phyloP scores from a whole-genome alignment of 2,888 invertebrate species.

The Andrena marginata region DNA sequence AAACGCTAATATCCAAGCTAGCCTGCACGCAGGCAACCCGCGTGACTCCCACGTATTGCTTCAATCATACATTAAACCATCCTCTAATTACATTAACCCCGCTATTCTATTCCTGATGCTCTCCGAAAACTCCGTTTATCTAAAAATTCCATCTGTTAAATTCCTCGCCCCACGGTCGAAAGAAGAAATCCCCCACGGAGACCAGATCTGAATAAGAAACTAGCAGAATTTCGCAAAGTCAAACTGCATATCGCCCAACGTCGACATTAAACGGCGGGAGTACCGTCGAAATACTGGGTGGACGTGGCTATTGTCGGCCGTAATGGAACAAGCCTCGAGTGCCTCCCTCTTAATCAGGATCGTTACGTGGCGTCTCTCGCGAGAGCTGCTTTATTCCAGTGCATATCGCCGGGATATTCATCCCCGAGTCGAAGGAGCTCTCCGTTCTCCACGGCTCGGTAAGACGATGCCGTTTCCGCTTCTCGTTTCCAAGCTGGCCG shows the following conservation, averaged over 20 bases:
- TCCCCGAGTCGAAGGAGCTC: constrained; percentile 31
- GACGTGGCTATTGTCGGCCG: not conserved
- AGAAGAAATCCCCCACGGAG: not conserved
- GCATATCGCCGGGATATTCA: constrained; percentile 50
- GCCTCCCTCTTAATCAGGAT: constrained; percentile 62
- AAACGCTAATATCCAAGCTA: no score
- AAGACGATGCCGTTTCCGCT: constrained; percentile 77
- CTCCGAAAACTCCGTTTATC: not conserved
- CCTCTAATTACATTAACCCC: not conserved
- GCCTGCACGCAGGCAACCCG: constrained; percentile 16
- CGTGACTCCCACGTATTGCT: not conserved
- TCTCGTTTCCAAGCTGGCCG: constrained; percentile 77
- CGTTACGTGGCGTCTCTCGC: constrained; percentile 60
- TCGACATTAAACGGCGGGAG: not conserved
- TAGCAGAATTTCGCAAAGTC: not conserved
- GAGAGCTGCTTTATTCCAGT: constrained; percentile 60
- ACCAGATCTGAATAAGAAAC: not conserved
- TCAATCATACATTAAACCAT: not conserved
- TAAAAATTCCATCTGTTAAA: no score
- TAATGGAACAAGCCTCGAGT: constrained; percentile 25
- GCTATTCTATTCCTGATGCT: not conserved
- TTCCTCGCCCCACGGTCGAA: not conserved
- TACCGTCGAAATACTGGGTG: not conserved
- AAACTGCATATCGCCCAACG: not conserved
- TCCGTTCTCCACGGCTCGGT: constrained; percentile 12